phyloP scores from a whole-genome alignment of 53 echinoderm and acorn worm species.

The Astropecten irregularis region DNA sequence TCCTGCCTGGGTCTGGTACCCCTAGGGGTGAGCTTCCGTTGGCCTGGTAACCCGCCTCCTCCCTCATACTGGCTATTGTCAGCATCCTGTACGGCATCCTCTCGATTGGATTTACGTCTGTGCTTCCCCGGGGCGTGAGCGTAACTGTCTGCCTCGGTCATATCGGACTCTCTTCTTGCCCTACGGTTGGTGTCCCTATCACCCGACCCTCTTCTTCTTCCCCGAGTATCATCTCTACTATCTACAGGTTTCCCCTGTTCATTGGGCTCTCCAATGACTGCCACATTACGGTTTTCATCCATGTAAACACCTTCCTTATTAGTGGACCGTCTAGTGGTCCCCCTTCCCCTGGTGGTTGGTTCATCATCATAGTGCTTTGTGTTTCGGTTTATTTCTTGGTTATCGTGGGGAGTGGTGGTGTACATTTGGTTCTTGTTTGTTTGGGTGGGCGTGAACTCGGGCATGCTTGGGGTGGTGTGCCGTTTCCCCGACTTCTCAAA shows the following conservation, averaged over 20 bases:
- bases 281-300: constrained; percentile 34
- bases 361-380: constrained; percentile 13
- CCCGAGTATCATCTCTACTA: not conserved
- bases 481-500: constrained; percentile 13
- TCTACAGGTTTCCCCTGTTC: not conserved
- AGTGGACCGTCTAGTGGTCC: constrained; percentile 11
- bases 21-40: constrained; percentile 42
- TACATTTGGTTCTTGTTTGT: constrained; percentile 30
- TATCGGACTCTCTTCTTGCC: not conserved
- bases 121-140: constrained; percentile 15
- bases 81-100: constrained; percentile 10
- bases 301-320: constrained; percentile 37
- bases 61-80: constrained; percentile 45
- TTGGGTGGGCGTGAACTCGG: constrained; percentile 15
- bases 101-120: constrained; percentile 35
- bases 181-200: constrained; percentile 12
- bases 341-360: constrained; percentile 4
- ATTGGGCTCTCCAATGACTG: not conserved
- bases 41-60: constrained; percentile 5
- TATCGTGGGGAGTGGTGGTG: constrained; percentile 17
- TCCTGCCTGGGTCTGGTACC: constrained; percentile 43
- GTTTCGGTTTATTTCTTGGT: constrained; percentile 43
- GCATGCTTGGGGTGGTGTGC: constrained; percentile 10
- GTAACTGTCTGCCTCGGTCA: constrained; percentile 4
- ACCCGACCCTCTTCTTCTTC: not conserved